Conservation (phyloP, 2,797 vertebrate genomes). For the Hippoglossus hippoglossus region DNA sequence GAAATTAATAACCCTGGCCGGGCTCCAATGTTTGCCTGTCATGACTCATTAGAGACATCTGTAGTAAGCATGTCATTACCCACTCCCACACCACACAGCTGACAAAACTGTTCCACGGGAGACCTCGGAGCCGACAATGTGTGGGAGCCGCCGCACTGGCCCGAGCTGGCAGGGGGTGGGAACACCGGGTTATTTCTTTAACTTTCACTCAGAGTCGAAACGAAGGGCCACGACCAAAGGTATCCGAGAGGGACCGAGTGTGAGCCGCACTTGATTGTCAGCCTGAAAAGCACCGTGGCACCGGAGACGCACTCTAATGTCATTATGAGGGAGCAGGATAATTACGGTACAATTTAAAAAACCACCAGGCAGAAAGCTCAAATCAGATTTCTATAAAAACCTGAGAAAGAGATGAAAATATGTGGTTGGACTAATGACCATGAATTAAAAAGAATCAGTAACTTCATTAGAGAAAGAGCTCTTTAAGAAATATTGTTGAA, state of each 20-base stretch:
- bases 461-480: conserved; percentile 10
- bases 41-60: conserved; percentile 68
- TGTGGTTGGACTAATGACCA: conserved; percentile 7
- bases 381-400: conserved; percentile 56
- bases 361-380: conserved; percentile 29
- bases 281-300: conserved; percentile 39
- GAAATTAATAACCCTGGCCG: conserved; percentile 53
- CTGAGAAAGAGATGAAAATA: conserved; percentile 20
- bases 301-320: conserved; percentile 30
- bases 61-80: conserved; percentile 73
- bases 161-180: conserved; percentile 20
- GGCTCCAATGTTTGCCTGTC: conserved; percentile 56
- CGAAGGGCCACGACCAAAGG: not conserved
- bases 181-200: conserved; percentile 15
- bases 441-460: conserved; percentile 33
- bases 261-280: conserved; percentile 55
- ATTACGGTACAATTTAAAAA: conserved; percentile 57
- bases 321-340: conserved; percentile 52
- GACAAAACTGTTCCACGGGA: conserved; percentile 72
- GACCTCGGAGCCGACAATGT: conserved; percentile 52
- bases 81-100: conserved; percentile 63
- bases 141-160: conserved; percentile 58
- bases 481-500: not conserved
- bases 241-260: conserved; percentile 14
- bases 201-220: conserved; percentile 28